These are phyloP conservation scores for Calephelis nemesis DNA, from an alignment of 1,140 invertebrate genomes.

Conservation along the genomic window DNA sequence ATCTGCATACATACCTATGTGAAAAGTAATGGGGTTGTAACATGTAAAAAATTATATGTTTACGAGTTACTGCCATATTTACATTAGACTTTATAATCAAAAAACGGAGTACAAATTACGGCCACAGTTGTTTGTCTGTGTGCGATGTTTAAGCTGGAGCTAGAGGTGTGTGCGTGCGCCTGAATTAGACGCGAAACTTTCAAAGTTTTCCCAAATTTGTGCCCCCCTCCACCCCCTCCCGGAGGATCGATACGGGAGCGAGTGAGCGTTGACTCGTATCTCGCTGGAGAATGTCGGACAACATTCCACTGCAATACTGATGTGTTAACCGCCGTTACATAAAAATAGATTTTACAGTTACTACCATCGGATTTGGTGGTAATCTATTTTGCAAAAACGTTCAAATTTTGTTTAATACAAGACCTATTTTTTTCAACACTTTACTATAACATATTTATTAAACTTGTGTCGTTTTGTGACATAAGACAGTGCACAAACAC, in stretches of 20 bases:
- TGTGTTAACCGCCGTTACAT: slow-evolving; percentile 1
- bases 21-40: too few species aligned
- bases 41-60: neutral
- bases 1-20: too few species aligned
- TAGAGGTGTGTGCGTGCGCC: slow-evolving; percentile 72
- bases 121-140: slow-evolving; percentile 44
- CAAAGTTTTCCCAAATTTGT: slow-evolving; percentile 79
- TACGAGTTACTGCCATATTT: neutral
- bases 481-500: too few species aligned
- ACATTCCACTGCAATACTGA: slow-evolving; percentile 56
- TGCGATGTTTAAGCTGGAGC: slow-evolving; percentile 54
- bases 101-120: slow-evolving; percentile 71
- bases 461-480: too few species aligned
- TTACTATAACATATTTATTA: too few species aligned
- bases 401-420: too few species aligned
- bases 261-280: slow-evolving; percentile 55
- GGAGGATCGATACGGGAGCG: slow-evolving; percentile 71
- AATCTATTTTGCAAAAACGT: too few species aligned
- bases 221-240: slow-evolving; percentile 53
- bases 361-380: too few species aligned
- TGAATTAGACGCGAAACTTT: slow-evolving; percentile 79
- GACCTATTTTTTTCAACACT: too few species aligned
- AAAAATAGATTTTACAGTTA: neutral
- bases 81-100: slow-evolving; percentile 29
- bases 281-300: slow-evolving; percentile 70